These are phyloP conservation scores for Boloria selene DNA, from an alignment of 2,888 invertebrate species.

Conservation along the genomic window DNA sequence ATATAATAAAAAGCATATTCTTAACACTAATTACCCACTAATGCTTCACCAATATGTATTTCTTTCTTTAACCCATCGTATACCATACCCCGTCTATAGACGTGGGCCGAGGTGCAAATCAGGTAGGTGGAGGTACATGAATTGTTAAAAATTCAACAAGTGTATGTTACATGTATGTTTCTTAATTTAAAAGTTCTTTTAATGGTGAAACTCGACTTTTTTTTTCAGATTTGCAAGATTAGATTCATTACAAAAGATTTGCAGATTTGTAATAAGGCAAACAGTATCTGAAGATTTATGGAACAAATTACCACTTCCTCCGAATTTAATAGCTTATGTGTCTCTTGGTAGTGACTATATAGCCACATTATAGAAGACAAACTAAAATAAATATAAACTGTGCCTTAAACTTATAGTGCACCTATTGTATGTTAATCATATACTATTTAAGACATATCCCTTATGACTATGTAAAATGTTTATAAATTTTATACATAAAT, in stretches of 20 bases:
- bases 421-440: slow-evolving; percentile 44
- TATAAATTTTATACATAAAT: slow-evolving; percentile 63
- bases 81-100: no score
- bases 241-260: slow-evolving; percentile 87
- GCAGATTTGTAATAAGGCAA: slow-evolving; percentile 88
- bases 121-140: no score
- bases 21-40: not conserved
- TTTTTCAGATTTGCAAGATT: slow-evolving; percentile 85
- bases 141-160: no score
- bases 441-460: slow-evolving; percentile 41
- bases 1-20: no score
- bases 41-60: not conserved
- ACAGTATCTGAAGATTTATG: slow-evolving; percentile 86
- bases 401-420: slow-evolving; percentile 56
- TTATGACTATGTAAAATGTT: slow-evolving; percentile 52
- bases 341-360: slow-evolving; percentile 79
- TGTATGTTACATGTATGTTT: no score
- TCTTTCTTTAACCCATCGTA: no score
- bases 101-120: no score
- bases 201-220: not conserved
- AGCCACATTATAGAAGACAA: slow-evolving; percentile 57
- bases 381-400: slow-evolving; percentile 43
- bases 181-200: no score
- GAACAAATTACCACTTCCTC: slow-evolving; percentile 85
- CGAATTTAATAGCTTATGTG: slow-evolving; percentile 73